Evolutionary conservation across 2,797 vertebrate genomes (phyloP).

Genomic region (Odontamblyopus lacepedii): DNA sequence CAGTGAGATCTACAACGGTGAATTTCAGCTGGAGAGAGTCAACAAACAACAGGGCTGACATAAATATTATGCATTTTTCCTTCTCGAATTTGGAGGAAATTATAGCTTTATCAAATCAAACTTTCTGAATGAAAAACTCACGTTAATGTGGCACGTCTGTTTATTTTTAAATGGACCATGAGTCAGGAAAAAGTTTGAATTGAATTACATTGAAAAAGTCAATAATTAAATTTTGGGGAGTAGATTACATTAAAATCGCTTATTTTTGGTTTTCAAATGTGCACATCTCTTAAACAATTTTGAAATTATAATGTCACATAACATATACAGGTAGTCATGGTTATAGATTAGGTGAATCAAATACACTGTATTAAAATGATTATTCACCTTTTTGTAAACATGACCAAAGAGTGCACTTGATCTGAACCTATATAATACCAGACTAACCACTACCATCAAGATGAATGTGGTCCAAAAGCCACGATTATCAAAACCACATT

Average conservation of each 20-base stretch:
- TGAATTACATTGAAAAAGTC: not conserved
- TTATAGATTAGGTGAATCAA: not conserved
- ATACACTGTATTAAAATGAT: not conserved
- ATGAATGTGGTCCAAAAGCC: constrained; percentile 49
- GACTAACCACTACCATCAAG: constrained; percentile 43
- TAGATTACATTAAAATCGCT: no score
- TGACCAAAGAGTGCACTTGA: constrained; percentile 31
- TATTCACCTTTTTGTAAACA: not conserved
- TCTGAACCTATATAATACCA: constrained; percentile 34
- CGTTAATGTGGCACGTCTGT: not conserved
- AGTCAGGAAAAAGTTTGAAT: not conserved
- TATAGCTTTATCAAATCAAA: not conserved
- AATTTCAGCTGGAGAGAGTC: not conserved
- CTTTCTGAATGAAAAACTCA: not conserved
- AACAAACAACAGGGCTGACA: not conserved
- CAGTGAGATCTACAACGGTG: constrained; percentile 45
- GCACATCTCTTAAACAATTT: not conserved
- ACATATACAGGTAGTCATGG: no score
- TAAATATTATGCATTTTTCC: not conserved
- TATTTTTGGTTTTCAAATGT: not conserved
- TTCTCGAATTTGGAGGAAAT: not conserved
- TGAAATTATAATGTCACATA: no score
- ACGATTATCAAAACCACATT: constrained; percentile 52
- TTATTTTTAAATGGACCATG: not conserved
- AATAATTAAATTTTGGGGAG: no score